A percentile compares a stretch with the other conserved stretches of the same genome.
Conservation (phyloP, 2,888 invertebrate species). For the Ophion ellenae region DNA sequence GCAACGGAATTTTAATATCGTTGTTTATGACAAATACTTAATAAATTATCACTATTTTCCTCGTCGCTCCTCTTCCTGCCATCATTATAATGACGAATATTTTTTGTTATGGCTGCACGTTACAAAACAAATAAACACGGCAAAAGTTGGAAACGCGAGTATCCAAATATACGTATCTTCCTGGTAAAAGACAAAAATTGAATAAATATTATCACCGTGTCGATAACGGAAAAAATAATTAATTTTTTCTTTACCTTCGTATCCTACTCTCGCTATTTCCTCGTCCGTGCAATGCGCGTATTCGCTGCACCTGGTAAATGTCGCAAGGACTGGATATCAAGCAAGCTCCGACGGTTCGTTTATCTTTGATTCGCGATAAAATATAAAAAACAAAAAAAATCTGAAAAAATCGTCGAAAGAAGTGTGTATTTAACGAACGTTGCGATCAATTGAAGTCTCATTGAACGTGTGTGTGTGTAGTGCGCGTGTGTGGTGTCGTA, state of each 20-base stretch:
- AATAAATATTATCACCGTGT: neutral
- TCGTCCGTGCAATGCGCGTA: neutral
- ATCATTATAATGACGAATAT: no score
- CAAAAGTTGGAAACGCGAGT: no score
- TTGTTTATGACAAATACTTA: no score
- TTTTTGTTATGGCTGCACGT: no score
- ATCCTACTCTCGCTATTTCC: no score
- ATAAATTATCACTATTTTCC: no score
- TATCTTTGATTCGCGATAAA: neutral
- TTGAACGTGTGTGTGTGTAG: neutral
- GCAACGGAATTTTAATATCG: no score
- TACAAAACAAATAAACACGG: no score
- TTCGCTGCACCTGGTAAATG: conserved; percentile 11
- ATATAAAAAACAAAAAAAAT: neutral
- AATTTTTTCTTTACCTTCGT: no score
- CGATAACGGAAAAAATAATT: no score
- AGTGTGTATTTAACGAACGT: conserved; percentile 34
- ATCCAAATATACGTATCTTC: conserved; percentile 2
- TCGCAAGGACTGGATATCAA: neutral
- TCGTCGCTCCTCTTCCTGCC: no score
- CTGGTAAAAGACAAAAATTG: conserved; percentile 7
- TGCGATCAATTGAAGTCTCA: conserved; percentile 25
- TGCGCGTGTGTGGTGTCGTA: neutral
- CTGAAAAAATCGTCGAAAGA: conserved; percentile 9
- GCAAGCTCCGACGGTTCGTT: conserved; percentile 11